Base-by-base conservation (phyloP, 2,888 invertebrate genomes). In the Drosophila tanythrix region DNA sequence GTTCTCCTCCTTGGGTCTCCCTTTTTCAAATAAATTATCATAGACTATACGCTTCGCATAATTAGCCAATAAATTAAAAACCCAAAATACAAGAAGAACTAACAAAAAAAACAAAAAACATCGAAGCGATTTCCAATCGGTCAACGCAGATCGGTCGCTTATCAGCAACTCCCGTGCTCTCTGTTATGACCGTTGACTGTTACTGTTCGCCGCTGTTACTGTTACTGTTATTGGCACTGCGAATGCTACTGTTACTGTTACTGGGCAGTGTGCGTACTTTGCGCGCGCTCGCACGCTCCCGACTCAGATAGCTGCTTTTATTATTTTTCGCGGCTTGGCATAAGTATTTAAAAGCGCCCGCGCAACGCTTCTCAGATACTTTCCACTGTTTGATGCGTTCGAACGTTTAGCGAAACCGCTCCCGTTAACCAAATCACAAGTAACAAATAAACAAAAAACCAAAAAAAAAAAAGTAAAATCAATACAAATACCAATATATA, bases 361-460 rank as follows among this genome's bases (percentile, higher is more conserved):
- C 81, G 78, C 72, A 73, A 76, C 70, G 73, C 76, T 72, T 73
- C 76, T 84, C 88, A 90, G 90, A 91, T 89, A 89, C 90, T 83
- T 85, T 90, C 80, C 85, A 79, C 79, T 73, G 82, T 83, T 89
- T 81, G 82, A 70, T 89, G 90, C 90, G 89, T 81, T 79, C 79
- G 81, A 84, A 90, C 88, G 79, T 86, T 74, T 60, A 58, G 55
- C 76, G 62, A 69, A 71, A 74, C 59, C 69, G 69, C 75, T 79
- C 72, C 61, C 76, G 66, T 57, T 68, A 67, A 48, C 65, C 61
- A 52, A 65, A 68, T 48, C 40, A 50, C 40, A 58, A 59, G 3
- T 43, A 27, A 15, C n/a, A 68, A 4, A 38, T 29, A 35, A 66
- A 33, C 68, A 33, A 33, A 55, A 48, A 48, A 36, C 27, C 29